Base-by-base conservation (phyloP, 2,888 invertebrate species). In the Gastrophysa polygoni region DNA sequence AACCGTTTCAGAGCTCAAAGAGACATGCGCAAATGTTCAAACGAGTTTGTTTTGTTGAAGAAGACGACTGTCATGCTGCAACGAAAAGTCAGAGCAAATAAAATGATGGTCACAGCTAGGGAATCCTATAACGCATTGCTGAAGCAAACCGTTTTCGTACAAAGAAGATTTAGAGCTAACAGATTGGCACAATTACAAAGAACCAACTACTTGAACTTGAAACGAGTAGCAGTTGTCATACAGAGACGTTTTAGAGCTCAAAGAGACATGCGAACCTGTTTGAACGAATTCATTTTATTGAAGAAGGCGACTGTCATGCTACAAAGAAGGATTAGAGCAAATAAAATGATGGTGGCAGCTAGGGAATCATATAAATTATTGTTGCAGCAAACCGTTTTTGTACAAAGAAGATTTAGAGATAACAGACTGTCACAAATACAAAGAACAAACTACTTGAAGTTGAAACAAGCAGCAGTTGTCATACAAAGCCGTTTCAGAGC, bases 181-280 rank as follows among this genome's bases (percentile, higher is more conserved):
- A 78, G 77, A 43, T 52, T 79, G 18, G 83, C 83, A 77, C 79
- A 64, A 64, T 11, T 44, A 34, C 20, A 59, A 20, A 63, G 67
- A 61, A 29, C 17, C 1, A 1, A 48, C 4, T 73, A 60, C 58
- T 54, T 56, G 48, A 18, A 61, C 28, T 34, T 71, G 10, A 70
- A 58, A 58, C 24, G 58, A 20, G 63, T 83, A 6, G 73, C 2
- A 6, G 68, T 81, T 18, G 43, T 75, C 11, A 79, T 86, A 62
- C 86, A 86, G 72, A 78, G 82, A 46, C 75, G 81, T 16, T 82
- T 78, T 66, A 83, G 85, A 44, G 80, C 83, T 11, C 81, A 80
- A 64, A 48, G 34, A 47, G 50, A 8, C 5, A 72, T 69, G 71
- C 80, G 76, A 66, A 68, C 69, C 61, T 68, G 71, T 5, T 75